These are phyloP conservation scores for Zophobas atratus DNA, from an alignment of 1,140 invertebrate species.

Conservation along the genomic window DNA sequence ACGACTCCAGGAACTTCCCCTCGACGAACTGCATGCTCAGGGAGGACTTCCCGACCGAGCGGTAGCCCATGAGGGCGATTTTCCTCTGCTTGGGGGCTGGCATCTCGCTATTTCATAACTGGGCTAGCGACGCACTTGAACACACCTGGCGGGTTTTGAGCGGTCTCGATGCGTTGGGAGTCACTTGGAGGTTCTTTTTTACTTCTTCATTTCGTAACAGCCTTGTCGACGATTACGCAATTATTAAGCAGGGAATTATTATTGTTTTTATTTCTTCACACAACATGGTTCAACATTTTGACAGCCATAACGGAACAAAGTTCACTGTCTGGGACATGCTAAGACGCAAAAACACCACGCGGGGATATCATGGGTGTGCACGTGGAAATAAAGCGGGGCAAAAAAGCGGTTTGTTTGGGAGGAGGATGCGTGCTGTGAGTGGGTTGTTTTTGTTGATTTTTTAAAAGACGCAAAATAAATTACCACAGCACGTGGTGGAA, in stretches of 20 bases:
- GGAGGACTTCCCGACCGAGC: conserved; percentile 96
- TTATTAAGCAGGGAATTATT: conserved; percentile 24
- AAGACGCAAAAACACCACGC: conserved; percentile 6
- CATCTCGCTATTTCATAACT: conserved; percentile 4
- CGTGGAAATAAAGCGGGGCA: too few relatives aligned
- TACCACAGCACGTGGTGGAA: too few relatives aligned
- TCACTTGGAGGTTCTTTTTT: conserved; percentile 3
- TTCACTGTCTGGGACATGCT: conserved; percentile 1
- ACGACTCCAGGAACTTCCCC: conserved; percentile 97
- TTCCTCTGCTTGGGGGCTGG: conserved; percentile 82
- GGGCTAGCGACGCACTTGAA: background rate
- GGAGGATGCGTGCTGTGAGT: too few relatives aligned
- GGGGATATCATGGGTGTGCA: background rate
- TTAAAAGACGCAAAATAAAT: too few relatives aligned
- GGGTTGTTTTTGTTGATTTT: too few relatives aligned
- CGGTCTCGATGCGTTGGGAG: background rate
- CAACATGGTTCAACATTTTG: conserved; percentile 36
- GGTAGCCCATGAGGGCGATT: conserved; percentile 96
- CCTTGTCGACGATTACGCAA: conserved; percentile 20
- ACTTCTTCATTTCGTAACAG: conserved; percentile 27
- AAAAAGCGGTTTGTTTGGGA: too few relatives aligned
- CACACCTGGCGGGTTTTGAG: background rate
- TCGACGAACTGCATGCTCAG: conserved; percentile 97
- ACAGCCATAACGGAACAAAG: conserved; percentile 30
- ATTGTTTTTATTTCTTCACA: conserved; percentile 40